Evolutionary conservation across 2,888 invertebrate species (phyloP), one percentile per base, ranked within the genome.

Genomic region (Pandemis cinnamomeana): DNA sequence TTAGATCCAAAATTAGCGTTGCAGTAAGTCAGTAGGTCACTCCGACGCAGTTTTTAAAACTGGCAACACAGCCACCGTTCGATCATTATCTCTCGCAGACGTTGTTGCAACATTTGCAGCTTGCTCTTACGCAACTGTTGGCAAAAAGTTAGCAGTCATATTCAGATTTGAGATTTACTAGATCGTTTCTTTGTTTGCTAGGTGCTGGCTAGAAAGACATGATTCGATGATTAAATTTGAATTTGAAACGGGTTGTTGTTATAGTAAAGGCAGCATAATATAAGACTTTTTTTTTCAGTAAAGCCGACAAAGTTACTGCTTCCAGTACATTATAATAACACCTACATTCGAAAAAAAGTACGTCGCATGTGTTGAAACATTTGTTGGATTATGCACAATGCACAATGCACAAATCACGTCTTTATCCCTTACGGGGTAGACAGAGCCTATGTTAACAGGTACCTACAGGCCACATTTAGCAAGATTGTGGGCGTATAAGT

Each of bases 31-130:
- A 87, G 84, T 89, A 86, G 88, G 88, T 87, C 88, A 86, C 70
- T 71, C 71, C 62, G 77, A 67, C 73, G 76, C 67, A 63, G 71
- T 69, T 69, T 68, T 73, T 74, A 69, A 68, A 58, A 73, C 69
- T 73, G 64, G 74, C 74, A 76, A 71, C 76, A 67, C 71, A 62
- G 80, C 78, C 76, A 80, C 80, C 81, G 81, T 81, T 80, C 78
- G 86, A 83, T 87, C 84, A 85, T 87, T 86, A 87, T 86, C 86
- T 82, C 79, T 77, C 76, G 75, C 76, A 75, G 78, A 77, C 82
- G 81, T 83, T 89, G 88, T 86, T 89, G 88, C 88, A 90, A 88
- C 86, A 73, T 75, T 87, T 53, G 85, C 87, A 87, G 76, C 67
- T 51, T 67, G 80, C 73, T 80, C 81, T 92, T 90, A 81, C 83